A percentile compares a stretch with the other conserved stretches of the same genome.
Conservation (phyloP, 2,888 invertebrate species). For the Charanyca ferruginea region DNA sequence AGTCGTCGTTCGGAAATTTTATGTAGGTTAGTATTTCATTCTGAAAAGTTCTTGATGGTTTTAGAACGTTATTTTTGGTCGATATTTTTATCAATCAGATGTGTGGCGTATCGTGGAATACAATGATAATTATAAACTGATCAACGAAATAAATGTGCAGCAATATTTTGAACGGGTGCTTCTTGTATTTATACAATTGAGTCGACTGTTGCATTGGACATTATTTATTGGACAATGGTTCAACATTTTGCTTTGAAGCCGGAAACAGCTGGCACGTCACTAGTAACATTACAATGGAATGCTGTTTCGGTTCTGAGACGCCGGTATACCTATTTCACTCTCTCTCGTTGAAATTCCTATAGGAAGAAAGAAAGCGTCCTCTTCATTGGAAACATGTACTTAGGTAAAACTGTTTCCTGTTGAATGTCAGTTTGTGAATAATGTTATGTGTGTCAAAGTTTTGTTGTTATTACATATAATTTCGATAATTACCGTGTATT, state of each 20-base stretch:
- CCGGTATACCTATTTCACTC: conserved; percentile 72
- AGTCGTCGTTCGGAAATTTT: conserved; percentile 57
- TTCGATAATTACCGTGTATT: conserved; percentile 75
- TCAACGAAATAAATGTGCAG: no score
- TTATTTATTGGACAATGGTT: neutral
- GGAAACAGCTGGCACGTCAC: conserved; percentile 77
- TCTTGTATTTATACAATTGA: no score
- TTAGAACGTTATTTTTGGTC: conserved; percentile 26
- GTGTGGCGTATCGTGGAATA: no score
- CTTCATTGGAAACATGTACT: conserved; percentile 56
- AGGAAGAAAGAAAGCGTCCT: conserved; percentile 56
- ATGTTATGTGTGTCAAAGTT: conserved; percentile 86
- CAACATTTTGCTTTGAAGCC: conserved; percentile 20
- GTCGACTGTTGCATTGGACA: no score
- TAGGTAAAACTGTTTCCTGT: conserved; percentile 56
- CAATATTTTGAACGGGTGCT: no score
- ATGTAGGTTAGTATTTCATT: conserved; percentile 25
- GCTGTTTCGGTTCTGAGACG: conserved; percentile 62
- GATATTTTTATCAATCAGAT: conserved; percentile 16
- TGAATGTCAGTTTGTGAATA: conserved; percentile 80
- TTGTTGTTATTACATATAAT: conserved; percentile 86
- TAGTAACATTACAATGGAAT: conserved; percentile 45
- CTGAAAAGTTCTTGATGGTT: conserved; percentile 9
- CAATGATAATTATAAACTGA: neutral
- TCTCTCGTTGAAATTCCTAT: conserved; percentile 30